Base-by-base conservation (phyloP, 2,888 invertebrate genomes). In the Stenchaetothrips biformis region DNA sequence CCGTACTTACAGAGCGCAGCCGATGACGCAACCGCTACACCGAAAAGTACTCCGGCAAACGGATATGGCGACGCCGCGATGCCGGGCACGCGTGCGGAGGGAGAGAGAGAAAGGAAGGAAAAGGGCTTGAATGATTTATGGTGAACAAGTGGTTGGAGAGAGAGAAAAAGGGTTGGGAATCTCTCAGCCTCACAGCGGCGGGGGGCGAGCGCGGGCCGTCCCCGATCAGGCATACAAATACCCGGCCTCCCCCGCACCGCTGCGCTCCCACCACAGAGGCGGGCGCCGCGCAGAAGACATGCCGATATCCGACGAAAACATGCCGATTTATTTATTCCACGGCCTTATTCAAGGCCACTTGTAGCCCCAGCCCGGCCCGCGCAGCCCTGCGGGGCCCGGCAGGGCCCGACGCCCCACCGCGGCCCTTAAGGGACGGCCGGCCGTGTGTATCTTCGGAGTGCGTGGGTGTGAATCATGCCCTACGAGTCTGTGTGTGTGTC, bases 251-350 rank as follows among this genome's bases (percentile, higher is more conserved):
- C 4, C 37, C 37, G 37, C 37, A 4, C 37, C 37, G 4, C 37
- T 37, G 37, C 37, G 37, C 37, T 4, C 37, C 37, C 37, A 37
- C 37, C 37, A 4, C 37, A 37, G 67, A 1, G 67, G 25, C 7
- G 7, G 67, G 67, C 21, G 67, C 25, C 9, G 67, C 21, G 67
- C 67, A 74, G 11, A 74, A 74, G 67, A 74, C 67, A 74, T 74
- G 67, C 67, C 67, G 67, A 74, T 74, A 74, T 25, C 67, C 67
- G 67, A 21, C 67, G 67, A 74, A 21, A 74, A 74, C 67, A 74
- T 74, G 67, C 67, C 9, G 67, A 74, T 74, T 74, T 74, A 74
- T 74, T 74, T 74, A 74, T 74, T 74, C 67, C 53, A 9, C 2
- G 16, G 53, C 53, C 53, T 53, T 13, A 9, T 25, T 7, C 21